Percentiles rank a stretch among this genome's conserved stretches.
Evolutionary conservation across 92 coral and sea anemone genomes (phyloP).

Genomic region (Siderastrea siderea): DNA sequence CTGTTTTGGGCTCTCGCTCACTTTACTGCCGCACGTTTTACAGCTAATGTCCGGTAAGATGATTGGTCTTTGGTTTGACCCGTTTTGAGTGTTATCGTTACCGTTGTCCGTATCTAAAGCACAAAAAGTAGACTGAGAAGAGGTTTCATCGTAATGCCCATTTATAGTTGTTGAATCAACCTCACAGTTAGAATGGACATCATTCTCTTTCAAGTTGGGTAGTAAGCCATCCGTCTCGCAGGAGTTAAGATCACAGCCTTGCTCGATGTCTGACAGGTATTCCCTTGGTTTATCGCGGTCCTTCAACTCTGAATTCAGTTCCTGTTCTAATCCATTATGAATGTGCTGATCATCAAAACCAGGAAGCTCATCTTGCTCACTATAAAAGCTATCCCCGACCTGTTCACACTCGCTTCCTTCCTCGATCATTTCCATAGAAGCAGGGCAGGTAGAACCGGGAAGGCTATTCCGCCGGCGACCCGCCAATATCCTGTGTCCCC

Average conservation of each 20-base stretch:
- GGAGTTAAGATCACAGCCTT: background rate
- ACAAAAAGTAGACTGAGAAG: conserved; percentile 5
- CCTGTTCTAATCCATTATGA: background rate
- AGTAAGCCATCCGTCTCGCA: background rate
- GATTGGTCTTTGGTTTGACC: background rate
- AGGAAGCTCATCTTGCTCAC: background rate
- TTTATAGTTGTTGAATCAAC: background rate
- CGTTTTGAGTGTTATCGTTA: background rate
- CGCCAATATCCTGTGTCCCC: background rate
- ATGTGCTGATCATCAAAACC: background rate
- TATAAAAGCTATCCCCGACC: background rate
- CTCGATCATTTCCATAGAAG: conserved; percentile 37
- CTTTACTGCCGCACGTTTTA: background rate
- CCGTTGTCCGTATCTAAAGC: background rate
- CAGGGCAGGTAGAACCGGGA: background rate
- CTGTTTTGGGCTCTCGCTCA: background rate
- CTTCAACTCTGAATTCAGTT: background rate
- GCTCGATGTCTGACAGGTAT: background rate
- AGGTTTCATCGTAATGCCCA: background rate
- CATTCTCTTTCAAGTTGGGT: background rate
- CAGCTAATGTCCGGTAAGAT: background rate
- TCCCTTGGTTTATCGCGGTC: background rate
- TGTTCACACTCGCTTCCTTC: conserved; percentile 36
- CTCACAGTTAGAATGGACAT: background rate
- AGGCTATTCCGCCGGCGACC: conserved; percentile 7